These are phyloP conservation scores for Tenodera sinensis DNA, from an alignment of 2,888 invertebrate genomes.

Conservation along the genomic window DNA sequence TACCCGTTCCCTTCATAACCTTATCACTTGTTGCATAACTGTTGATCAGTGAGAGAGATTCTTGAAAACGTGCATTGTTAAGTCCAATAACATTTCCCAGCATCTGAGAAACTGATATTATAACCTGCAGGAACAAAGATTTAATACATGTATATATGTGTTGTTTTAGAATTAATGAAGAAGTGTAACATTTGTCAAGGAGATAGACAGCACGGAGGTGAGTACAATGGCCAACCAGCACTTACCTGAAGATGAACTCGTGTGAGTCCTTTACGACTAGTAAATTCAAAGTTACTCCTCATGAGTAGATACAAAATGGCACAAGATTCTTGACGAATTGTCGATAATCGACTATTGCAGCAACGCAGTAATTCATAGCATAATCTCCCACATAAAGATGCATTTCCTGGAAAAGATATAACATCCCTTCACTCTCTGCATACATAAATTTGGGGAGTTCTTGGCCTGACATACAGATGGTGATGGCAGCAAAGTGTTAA, in stretches of 20 bases:
- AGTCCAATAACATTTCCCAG: constrained; percentile 85
- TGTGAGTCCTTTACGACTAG: constrained; percentile 75
- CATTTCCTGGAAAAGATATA: constrained; percentile 56
- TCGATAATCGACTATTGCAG: constrained; percentile 81
- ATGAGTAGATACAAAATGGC: constrained; percentile 87
- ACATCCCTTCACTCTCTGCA: no score
- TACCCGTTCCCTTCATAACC: constrained; percentile 88
- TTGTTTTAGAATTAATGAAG: not conserved
- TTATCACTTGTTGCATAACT: constrained; percentile 91
- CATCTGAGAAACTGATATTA: constrained; percentile 92
- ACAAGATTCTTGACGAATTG: constrained; percentile 85
- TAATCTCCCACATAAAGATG: constrained; percentile 73
- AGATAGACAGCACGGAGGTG: no score
- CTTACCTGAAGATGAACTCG: constrained; percentile 81
- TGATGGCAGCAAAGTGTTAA: no score
- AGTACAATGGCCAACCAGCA: not conserved
- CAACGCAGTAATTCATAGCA: constrained; percentile 77
- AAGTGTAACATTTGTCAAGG: not conserved
- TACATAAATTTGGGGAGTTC: no score
- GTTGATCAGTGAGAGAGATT: constrained; percentile 87
- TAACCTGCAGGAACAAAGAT: constrained; percentile 60
- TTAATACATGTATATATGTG: not conserved
- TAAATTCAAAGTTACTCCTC: constrained; percentile 92
- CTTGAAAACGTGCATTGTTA: constrained; percentile 92
- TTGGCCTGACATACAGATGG: no score